A percentile compares a stretch with the other conserved stretches of the same genome.
Evolutionary conservation across 2,113 vertebrate genomes (phyloP).

Genomic region (Lepidiolamprologus cunningtoni): DNA sequence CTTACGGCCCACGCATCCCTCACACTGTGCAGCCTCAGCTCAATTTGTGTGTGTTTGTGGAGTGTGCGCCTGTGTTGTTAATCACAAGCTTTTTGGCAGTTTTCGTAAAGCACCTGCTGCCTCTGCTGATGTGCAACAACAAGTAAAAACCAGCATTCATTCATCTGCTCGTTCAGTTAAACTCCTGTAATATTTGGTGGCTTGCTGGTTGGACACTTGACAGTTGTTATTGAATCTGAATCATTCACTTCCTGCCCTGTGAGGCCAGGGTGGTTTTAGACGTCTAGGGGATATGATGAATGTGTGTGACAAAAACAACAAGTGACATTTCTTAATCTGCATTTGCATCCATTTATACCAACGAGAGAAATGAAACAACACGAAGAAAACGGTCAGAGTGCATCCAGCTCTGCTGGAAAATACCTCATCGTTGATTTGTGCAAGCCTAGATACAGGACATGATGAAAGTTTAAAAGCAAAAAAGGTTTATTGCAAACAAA

Average conservation of each 20-base stretch:
- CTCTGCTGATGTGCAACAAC: not conserved
- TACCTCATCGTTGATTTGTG: not conserved
- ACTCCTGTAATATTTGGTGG: too few species aligned
- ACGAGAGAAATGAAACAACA: not conserved
- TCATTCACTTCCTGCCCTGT: not conserved
- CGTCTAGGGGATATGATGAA: not conserved
- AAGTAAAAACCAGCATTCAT: not conserved
- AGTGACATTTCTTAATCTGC: not conserved
- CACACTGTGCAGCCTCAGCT: not conserved
- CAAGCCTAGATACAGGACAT: not conserved
- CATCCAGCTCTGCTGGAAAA: not conserved
- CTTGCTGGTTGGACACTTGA: not conserved
- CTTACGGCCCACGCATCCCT: not conserved
- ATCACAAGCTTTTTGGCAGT: not conserved
- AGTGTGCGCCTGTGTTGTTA: not conserved
- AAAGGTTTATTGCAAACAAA: not conserved
- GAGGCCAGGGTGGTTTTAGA: not conserved
- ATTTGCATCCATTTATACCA: not conserved
- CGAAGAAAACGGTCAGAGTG: not conserved
- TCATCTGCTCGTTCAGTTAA: not conserved
- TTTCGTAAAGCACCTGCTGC: not conserved
- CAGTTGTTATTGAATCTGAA: not conserved
- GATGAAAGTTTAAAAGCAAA: rapidly evolving
- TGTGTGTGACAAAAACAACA: not conserved
- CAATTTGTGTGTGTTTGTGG: not conserved